phyloP scores from a whole-genome alignment of 2,888 invertebrate genomes.

The Rapana venosa region DNA sequence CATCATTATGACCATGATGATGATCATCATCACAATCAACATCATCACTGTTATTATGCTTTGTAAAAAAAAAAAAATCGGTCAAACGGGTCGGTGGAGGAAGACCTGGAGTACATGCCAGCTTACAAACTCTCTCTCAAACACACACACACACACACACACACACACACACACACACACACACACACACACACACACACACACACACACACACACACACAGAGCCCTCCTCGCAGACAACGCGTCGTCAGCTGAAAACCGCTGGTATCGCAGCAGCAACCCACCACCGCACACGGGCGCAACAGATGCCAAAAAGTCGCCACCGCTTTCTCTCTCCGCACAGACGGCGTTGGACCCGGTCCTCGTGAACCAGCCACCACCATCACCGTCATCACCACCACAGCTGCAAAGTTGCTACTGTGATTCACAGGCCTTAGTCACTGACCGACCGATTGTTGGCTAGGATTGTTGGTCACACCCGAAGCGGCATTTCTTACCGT shows the following conservation, averaged over 20 bases:
- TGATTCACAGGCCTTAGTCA: neutral
- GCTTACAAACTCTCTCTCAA: neutral
- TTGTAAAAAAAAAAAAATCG: no score
- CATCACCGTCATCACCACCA: neutral
- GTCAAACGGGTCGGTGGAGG: no score
- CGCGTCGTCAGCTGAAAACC: neutral
- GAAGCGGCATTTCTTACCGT: neutral
- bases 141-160: constrained; percentile 7
- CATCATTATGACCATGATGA: no score
- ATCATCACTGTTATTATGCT: no score
- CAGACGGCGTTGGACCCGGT: neutral
- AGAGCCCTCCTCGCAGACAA: neutral
- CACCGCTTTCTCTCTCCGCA: neutral
- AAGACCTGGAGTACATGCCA: neutral
- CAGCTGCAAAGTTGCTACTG: neutral
- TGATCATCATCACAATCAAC: no score
- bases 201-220: neutral
- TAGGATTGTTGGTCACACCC: no score
- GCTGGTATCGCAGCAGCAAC: neutral
- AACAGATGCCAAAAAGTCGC: constrained; percentile 17
- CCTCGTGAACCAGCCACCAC: neutral
- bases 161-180: constrained; percentile 1
- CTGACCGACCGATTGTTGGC: no score
- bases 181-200: neutral
- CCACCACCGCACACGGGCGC: neutral